Conservation (phyloP, 2,888 invertebrate genomes). For the Noctua pronuba region DNA sequence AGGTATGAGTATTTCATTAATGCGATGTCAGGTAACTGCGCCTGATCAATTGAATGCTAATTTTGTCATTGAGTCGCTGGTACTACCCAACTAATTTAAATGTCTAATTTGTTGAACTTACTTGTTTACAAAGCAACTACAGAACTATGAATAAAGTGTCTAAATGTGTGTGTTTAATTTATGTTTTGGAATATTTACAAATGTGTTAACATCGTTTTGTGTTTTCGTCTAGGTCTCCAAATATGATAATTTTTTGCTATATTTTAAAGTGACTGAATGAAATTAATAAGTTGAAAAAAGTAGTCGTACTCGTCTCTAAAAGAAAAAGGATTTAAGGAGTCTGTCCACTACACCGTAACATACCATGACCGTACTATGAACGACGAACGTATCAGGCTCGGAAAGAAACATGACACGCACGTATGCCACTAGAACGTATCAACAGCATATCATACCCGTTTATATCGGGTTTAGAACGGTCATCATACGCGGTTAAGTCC, state of each 20-base stretch:
- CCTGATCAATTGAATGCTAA: constrained; percentile 54
- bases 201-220: background rate
- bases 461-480: too few relatives aligned
- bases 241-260: background rate
- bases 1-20: constrained; percentile 18
- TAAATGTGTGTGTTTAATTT: too few relatives aligned
- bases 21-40: constrained; percentile 25
- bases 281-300: background rate
- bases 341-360: too few relatives aligned
- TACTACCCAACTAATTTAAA: constrained; percentile 18
- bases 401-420: too few relatives aligned
- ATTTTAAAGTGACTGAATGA: background rate
- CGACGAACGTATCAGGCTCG: too few relatives aligned
- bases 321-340: background rate
- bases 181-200: background rate
- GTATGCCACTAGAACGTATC: too few relatives aligned
- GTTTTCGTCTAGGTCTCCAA: background rate
- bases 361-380: too few relatives aligned
- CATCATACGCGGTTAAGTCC: too few relatives aligned
- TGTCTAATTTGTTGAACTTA: constrained; percentile 12
- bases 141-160: too few relatives aligned
- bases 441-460: too few relatives aligned
- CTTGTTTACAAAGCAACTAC: too few relatives aligned
- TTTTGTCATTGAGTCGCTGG: constrained; percentile 35
- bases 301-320: background rate